These are phyloP conservation scores for Liopterus haemorrhoidalis DNA, from an alignment of 2,888 invertebrate genomes.

Conservation along the genomic window DNA sequence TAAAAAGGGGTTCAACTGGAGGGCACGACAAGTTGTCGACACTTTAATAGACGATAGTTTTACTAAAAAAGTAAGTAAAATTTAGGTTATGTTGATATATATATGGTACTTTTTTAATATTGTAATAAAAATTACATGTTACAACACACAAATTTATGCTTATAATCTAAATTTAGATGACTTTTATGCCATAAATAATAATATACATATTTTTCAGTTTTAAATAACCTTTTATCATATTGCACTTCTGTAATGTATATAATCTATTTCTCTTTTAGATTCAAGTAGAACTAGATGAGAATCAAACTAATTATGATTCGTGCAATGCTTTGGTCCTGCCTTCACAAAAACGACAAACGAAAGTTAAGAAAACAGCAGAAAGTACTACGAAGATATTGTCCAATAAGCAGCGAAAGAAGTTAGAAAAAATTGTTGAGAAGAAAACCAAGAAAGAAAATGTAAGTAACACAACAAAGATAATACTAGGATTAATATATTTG, in stretches of 20 bases:
- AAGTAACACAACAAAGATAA: constrained; percentile 40
- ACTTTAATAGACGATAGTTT: constrained; percentile 65
- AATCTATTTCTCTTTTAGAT: constrained; percentile 36
- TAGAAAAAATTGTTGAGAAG: constrained; percentile 80
- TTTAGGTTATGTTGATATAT: constrained; percentile 5
- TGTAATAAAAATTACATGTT: too few species aligned
- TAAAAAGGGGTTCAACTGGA: constrained; percentile 69
- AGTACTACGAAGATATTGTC: constrained; percentile 65
- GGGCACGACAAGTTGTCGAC: constrained; percentile 63
- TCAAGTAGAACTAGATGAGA: constrained; percentile 63
- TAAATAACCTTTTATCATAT: constrained; percentile 8
- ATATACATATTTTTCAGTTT: constrained; percentile 14
- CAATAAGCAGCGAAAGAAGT: constrained; percentile 78
- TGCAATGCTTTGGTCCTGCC: constrained; percentile 79
- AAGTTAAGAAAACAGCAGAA: constrained; percentile 53
- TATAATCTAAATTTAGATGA: too few species aligned
- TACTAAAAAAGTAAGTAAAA: constrained; percentile 57
- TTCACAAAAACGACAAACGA: constrained; percentile 72
- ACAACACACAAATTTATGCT: too few species aligned
- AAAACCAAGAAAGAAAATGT: constrained; percentile 88
- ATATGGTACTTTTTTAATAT: constrained; percentile 22
- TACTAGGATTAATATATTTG: constrained; percentile 5
- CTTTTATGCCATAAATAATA: too few species aligned
- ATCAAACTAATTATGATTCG: constrained; percentile 59
- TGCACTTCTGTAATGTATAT: constrained; percentile 11